Percentiles rank a stretch among this genome's conserved stretches.
phyloP scores from a whole-genome alignment of 2,888 invertebrate genomes.

The Beris chalybata region DNA sequence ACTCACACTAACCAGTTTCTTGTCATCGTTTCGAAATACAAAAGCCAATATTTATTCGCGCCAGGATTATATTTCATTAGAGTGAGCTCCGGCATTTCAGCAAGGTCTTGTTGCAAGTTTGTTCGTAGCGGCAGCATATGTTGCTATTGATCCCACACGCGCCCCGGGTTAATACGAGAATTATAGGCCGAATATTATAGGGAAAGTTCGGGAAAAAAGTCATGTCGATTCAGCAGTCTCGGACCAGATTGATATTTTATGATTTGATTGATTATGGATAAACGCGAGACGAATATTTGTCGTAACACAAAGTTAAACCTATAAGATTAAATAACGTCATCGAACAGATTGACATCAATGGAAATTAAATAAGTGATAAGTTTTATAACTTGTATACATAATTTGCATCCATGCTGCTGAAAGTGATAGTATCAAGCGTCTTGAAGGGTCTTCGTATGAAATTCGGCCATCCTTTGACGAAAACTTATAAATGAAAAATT shows the following conservation, averaged over 20 bases:
- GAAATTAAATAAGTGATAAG: neutral
- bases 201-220: conserved; percentile 2
- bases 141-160: no score
- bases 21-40: conserved; percentile 17
- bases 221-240: conserved; percentile 3
- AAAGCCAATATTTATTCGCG: conserved; percentile 28
- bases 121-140: neutral
- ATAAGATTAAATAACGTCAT: conserved; percentile 6
- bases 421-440: no score
- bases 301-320: conserved; percentile 6
- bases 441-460: no score
- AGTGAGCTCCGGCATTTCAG: neutral
- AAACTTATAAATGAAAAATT: no score
- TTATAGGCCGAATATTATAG: no score
- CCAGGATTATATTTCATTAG: conserved; percentile 30
- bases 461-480: no score
- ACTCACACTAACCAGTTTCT: no score
- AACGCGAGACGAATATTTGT: conserved; percentile 20
- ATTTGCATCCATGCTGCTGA: no score
- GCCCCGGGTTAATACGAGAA: no score
- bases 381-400: conserved; percentile 9
- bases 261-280: conserved; percentile 27
- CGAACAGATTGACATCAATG: no score
- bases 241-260: conserved; percentile 23
- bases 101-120: neutral